Evolutionary conservation across 2,888 invertebrate species (phyloP), one percentile per base, ranked within the genome.

Genomic region (Cerastoderma edule): DNA sequence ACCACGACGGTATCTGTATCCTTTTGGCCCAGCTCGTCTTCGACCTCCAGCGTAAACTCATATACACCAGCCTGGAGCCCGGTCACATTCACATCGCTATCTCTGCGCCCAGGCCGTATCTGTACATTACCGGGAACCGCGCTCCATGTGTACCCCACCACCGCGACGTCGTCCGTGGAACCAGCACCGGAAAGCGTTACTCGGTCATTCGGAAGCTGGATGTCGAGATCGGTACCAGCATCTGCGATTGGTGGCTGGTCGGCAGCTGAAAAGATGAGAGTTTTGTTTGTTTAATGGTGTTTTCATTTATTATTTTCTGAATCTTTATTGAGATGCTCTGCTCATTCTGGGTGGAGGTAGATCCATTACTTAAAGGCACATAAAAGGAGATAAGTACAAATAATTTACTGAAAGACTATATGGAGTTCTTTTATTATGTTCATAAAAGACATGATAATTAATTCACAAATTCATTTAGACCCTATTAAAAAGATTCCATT

Each of bases 161-260:
- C 46, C 0, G 28, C 64, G 10, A 65, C 46, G 28, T 79, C 79
- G 35, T 79, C 79, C 2, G 66, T 39, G 2, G 69, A 69, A n/a
- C n/a, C 27, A 4, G 28, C 24, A 10, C 79, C 79, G 32, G 57
- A 27, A 10, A 79, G 33, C 22, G 68, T 66, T 0, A 75, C 72
- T 22, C 28, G 50, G 19, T 69, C 33, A 4, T 33, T 27, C 6
- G 75, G 75, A 8, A 68, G 39, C n/a, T 68, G 69, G 2, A 68
- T 44, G 0, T 44, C 64, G 0, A 69, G 28, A 24, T 79, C 79
- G 16, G n/a, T 19, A 30, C 77, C 77, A 39, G 77, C 77, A 33
- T 78, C 67, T 1, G 77, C 77, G 33, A 56, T 57, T 2, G 77
- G 77, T 10, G 77, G 77, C 16, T 50, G 33, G 39, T 54, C 67